phyloP scores from a whole-genome alignment of 2,113 vertebrate genomes.

The Hippocampus zosterae region DNA sequence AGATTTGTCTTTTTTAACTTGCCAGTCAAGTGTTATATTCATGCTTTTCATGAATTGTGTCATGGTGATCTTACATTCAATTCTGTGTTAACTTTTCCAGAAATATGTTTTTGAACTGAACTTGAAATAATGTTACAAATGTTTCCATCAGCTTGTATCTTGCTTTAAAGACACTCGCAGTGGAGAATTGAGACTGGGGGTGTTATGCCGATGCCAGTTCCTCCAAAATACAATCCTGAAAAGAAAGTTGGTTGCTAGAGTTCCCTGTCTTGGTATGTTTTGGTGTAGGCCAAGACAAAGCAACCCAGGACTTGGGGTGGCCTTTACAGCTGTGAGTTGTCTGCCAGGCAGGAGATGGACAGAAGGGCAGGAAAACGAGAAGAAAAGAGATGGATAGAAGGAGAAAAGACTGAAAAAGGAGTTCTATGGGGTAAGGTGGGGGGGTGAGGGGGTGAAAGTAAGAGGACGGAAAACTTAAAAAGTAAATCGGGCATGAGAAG shows the following conservation, averaged over 20 bases:
- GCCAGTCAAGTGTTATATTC: no score
- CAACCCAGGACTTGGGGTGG: slow-evolving; percentile 60
- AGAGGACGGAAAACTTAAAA: not conserved
- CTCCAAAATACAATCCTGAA: slow-evolving; percentile 45
- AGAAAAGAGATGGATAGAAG: slow-evolving; percentile 14
- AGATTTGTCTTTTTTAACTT: no score
- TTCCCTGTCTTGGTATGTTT: slow-evolving; percentile 57
- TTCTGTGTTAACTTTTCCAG: no score
- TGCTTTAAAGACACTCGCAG: slow-evolving; percentile 7
- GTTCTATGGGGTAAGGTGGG: not conserved
- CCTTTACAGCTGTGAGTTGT: slow-evolving; percentile 71
- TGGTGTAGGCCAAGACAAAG: slow-evolving; percentile 61
- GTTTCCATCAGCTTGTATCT: not conserved
- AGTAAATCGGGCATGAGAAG: not conserved
- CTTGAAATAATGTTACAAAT: not conserved
- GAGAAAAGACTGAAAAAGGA: slow-evolving; percentile 13
- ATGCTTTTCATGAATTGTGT: no score
- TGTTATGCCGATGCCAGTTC: slow-evolving; percentile 40
- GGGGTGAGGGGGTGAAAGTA: not conserved
- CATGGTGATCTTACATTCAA: no score
- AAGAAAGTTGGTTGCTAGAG: slow-evolving; percentile 53
- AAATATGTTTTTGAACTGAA: not conserved
- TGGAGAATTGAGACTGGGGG: slow-evolving; percentile 38
- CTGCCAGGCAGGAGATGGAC: slow-evolving; percentile 54
- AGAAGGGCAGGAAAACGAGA: slow-evolving; percentile 31